Evolutionary conservation across 2,113 vertebrate genomes (phyloP).

Genomic region (Ibidorhyncha struthersii): DNA sequence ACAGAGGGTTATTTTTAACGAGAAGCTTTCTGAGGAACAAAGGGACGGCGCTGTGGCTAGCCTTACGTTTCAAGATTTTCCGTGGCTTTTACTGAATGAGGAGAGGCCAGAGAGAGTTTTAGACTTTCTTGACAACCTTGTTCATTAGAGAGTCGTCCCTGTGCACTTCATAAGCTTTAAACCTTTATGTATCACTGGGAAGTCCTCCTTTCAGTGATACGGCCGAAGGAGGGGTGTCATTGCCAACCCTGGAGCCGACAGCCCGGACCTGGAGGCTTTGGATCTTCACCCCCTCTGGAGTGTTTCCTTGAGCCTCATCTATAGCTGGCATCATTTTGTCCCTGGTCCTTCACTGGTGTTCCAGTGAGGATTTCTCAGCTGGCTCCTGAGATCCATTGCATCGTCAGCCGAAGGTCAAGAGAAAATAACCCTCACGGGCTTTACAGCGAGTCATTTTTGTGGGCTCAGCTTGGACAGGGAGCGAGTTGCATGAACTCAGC

Average conservation of each 20-base stretch:
- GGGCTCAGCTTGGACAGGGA: neutral
- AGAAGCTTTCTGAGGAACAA: neutral
- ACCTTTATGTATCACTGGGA: neutral
- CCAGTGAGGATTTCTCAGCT: neutral
- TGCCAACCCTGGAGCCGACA: neutral
- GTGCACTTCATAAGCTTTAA: neutral
- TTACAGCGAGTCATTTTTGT: neutral
- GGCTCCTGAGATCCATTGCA: neutral
- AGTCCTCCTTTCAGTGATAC: accelerated
- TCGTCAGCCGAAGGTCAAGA: neutral
- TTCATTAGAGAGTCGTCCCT: neutral
- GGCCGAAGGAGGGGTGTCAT: neutral
- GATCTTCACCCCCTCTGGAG: neutral
- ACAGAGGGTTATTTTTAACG: neutral
- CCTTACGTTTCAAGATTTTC: neutral
- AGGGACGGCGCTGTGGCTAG: neutral
- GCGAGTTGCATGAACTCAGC: neutral
- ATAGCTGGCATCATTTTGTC: neutral
- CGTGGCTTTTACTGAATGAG: neutral
- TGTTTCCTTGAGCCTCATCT: neutral
- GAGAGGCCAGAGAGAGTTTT: neutral
- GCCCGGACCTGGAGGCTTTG: neutral
- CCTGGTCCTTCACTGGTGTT: neutral
- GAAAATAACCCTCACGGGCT: neutral
- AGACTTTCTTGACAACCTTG: neutral